Evolutionary conservation across 2,113 vertebrate species (phyloP), one percentile per base, ranked within the genome.

Genomic region (Triplophysa dalaica): DNA sequence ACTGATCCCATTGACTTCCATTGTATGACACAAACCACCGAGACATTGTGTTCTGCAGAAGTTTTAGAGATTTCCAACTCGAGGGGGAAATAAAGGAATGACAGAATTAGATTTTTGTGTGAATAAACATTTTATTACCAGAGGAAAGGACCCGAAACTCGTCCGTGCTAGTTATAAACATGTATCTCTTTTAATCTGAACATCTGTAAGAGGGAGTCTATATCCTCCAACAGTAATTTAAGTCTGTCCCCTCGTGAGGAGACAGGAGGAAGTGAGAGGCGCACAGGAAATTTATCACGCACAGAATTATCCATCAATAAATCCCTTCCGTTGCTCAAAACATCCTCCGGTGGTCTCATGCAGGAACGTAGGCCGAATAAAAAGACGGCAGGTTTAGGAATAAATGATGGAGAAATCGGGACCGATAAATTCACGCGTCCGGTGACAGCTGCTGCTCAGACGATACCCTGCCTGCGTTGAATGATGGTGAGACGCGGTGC

Each of bases 361-460:
- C 50, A 26, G 61, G 21, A 38, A 45, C 7, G 50, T 56, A 24
- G 54, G n/a, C 45, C 3, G 45, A 65, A 72, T 50, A 69, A 54
- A 64, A 60, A 26, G 62, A 70, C 38, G 62, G 61, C 79, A 60
- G 69, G 8, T 78, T 61, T 50, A 58, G 66, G 64, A 60, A 58
- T 52, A 74, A 67, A 74, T 81, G 83, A 84, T 84, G n/a, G 70
- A 81, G 66, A 75, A 81, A 68, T 67, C 43, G 64, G 48, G 70
- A 64, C 29, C 33, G 50, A 69, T 67, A 72, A 69, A 78, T 78
- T 78, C 45, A 29, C 2, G 8, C 3, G n/a, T 38, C 22, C 29
- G 43, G 45, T 81, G 83, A 78, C 83, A 75, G 79, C 63, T 75
- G 75, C 73, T 81, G 74, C 79, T 77, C 78, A 62, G 78, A 73